Base-by-base conservation (phyloP, 2,113 vertebrate species). In the Smithornis capensis region DNA sequence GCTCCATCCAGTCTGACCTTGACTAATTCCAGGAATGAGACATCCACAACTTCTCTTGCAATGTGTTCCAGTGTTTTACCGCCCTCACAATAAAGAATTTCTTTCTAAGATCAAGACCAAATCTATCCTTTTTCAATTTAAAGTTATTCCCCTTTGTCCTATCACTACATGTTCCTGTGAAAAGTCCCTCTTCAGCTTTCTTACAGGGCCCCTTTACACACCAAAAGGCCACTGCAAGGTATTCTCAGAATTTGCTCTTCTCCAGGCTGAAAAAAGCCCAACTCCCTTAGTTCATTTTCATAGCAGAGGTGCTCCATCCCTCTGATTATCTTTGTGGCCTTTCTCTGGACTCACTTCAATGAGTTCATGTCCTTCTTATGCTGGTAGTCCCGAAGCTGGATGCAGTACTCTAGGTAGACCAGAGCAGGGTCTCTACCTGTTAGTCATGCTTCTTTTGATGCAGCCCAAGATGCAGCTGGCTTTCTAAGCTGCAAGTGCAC, bases 371-470 rank as follows among this genome's bases (percentile, higher is more conserved):
- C 45, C 14, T 71, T 49, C 13, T 24, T 15, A 25, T 18, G n/a
- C 13, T 82, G 69, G 19, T 21, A 13, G 3, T 3, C 24, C 10
- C 17, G 45, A 4, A 44, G 67, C 27, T 44, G 50, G 35, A 29
- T 7, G 6, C 16, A 75, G 19, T n/a, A 18, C 19, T 35, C 1
- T 62, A 68, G 33, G 16, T n/a, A 44, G 28, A n/a, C 33, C 7
- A 81, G 28, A 52, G 62, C 37, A 57, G 49, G 73, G 25, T 52
- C 24, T 53, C 0, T 0, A 18, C 24, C 21, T 40, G 69, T 45
- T 68, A 33, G 4, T 7, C 23, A 38, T 1, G 0, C 6, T 33
- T 38, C 44, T 38, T 53, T n/a, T 11, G 78, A 12, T 60, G 53
- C 10, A 47, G 38, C 38, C 29, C 53, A 68, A 38, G 24, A 75